Evolutionary conservation across 2,113 vertebrate species (phyloP), one percentile per base, ranked within the genome.

Genomic region (Atherinomorus stipes): DNA sequence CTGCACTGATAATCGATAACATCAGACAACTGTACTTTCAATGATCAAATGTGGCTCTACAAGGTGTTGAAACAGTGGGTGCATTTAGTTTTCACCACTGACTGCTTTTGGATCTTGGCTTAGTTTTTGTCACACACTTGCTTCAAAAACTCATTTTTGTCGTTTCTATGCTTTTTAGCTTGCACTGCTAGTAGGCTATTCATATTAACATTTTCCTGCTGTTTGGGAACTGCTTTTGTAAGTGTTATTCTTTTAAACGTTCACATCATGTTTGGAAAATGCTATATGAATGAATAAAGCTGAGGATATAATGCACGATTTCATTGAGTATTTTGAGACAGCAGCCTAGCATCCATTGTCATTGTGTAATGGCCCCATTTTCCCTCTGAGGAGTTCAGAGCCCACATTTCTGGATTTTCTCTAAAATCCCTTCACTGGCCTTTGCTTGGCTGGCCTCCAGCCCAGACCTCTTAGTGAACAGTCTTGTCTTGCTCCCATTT

Each of bases 401-500:
- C 42, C 76, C 26, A 47, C 54, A 63, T 77, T 85, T 69, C 40
- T 70, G 60, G 76, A 72, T 53, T 34, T 23, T 63, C 47, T 86
- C 63, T 72, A 71, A 73, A 83, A 85, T 65, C 78, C 82, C 71
- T 53, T 59, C 74, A 47, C 78, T 81, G 74, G 56, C 50, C 60
- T 85, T 84, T 81, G 49, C 69, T 66, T 42, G 47, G 11, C 68
- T 88, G 83, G 89, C 71, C 63, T 78, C 62, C 47, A 54, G 74
- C 83, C 81, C 81, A 80, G 77, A 78, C 69, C 70, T 87, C 85
- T 85, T 64, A 53, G 73, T 76, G 59, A 78, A 76, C 52, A 58
- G 47, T 73, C 62, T 71, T 54, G 67, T 76, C 63, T 71, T 11
- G 18, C 52, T 74, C 76, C 38, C 42, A n/a, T 64, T 64, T 37